Evolutionary conservation across 2,113 vertebrate species (phyloP), one percentile per base, ranked within the genome.

Genomic region (Micromys minutus): DNA sequence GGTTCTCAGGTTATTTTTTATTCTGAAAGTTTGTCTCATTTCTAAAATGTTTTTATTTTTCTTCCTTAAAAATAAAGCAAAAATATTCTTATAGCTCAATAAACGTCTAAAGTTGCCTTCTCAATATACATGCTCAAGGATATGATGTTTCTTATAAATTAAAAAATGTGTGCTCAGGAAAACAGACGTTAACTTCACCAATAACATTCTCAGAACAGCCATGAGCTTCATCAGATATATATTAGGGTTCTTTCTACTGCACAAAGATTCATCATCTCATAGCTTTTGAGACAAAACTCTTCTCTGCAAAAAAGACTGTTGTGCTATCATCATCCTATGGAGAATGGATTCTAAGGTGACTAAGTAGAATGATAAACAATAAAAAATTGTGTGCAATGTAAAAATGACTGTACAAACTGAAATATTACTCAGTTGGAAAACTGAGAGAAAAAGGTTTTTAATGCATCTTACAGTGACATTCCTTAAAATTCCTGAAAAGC

Each of bases 261-360:
- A 77, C 19, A 47, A 16, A 87, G 29, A 11, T 11, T 72, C 0
- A 65, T 72, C 0, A 65, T 42, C 0, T 10, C 0, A 55, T 5
- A 31, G 36, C 1, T 55, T 31, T 16, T 67, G 5, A 21, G n/a
- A 61, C 8, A 65, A 4, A 0, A 79, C 3, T 8, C 0, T 29
- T 57, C 26, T 52, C 13, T 47, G 45, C 3, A 42, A 34, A 29
- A 91, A 22, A 39, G 21, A 87, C 52, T 22, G 11, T 22, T 36
- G 17, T 6, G 29, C 47, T 47, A 86, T 65, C 42, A 42, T 83
- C 8, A 85, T 36, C 19, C 47, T 50, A 61, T 39, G 24, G 24
- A 42, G 7, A 83, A 61, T 61, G n/a, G 29, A 29, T 83, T 83
- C n/a, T 31, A 83, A 31, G 15, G 57, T 83, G 7, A 4, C 7